These are phyloP conservation scores for Centrocercus urophasianus DNA, from an alignment of 2,113 vertebrate species.

Conservation along the genomic window DNA sequence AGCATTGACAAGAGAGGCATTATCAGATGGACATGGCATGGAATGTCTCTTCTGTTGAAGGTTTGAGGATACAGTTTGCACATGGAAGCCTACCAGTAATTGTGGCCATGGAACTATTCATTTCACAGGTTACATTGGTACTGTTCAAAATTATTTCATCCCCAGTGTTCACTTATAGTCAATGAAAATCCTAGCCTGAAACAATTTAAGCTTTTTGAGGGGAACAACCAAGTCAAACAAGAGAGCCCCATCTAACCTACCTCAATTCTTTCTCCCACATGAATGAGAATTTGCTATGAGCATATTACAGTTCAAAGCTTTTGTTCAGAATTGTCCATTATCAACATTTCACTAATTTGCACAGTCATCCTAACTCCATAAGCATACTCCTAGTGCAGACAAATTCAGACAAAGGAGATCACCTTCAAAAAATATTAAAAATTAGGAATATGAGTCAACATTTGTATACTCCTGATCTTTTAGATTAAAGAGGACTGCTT, in stretches of 20 bases:
- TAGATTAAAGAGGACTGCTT: neutral
- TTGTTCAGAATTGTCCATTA: neutral
- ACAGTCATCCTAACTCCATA: neutral
- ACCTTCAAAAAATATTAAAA: neutral
- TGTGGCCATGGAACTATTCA: neutral
- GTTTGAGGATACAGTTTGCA: neutral
- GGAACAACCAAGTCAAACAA: neutral
- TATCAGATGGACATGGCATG: neutral
- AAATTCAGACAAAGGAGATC: neutral
- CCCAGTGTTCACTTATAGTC: neutral
- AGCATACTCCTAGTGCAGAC: fast-evolving
- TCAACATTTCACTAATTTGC: neutral
- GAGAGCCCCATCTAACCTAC: neutral
- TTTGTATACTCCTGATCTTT: neutral
- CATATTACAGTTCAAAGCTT: neutral
- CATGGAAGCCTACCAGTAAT: neutral
- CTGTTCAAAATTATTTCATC: neutral
- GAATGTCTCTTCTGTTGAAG: neutral
- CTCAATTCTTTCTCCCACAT: neutral
- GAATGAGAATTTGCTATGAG: neutral
- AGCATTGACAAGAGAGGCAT: neutral
- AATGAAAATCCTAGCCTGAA: neutral
- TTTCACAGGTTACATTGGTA: neutral
- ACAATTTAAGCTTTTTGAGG: neutral
- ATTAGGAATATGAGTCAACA: neutral